phyloP scores from a whole-genome alignment of 1,140 invertebrate species.

The Elymnias hypermnestra region DNA sequence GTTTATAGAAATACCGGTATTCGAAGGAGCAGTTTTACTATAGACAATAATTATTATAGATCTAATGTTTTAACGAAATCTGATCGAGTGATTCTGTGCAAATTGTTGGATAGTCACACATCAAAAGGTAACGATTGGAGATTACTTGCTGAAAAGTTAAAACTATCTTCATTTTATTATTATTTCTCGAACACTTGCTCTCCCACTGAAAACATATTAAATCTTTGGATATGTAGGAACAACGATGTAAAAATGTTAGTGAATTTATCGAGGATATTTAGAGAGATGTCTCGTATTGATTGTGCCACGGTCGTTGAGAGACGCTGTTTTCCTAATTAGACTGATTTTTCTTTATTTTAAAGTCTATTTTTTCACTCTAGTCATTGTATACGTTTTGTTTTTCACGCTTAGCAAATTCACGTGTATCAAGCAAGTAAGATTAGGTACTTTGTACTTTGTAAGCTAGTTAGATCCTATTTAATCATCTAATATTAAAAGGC shows the following conservation, averaged over 20 bases:
- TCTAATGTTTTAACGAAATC: constrained; percentile 62
- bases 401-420: constrained; percentile 5
- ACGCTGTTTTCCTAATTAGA: constrained; percentile 60
- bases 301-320: constrained; percentile 91
- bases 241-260: constrained; percentile 87
- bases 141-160: constrained; percentile 92
- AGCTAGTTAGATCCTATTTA: no score
- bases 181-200: constrained; percentile 97
- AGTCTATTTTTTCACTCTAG: constrained; percentile 18
- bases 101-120: constrained; percentile 92
- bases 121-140: constrained; percentile 95
- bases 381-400: constrained; percentile 6
- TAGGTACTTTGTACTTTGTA: constrained; percentile 1
- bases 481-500: no score
- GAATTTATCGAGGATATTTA: constrained; percentile 91
- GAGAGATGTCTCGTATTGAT: constrained; percentile 94
- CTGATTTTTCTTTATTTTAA: constrained; percentile 21
- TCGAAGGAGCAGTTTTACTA: constrained; percentile 49
- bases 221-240: constrained; percentile 96
- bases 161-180: constrained; percentile 95
- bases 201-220: constrained; percentile 96
- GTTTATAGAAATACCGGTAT: constrained; percentile 51
- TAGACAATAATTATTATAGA: constrained; percentile 64
- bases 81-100: constrained; percentile 90
- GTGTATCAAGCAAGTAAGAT: not conserved